A percentile compares a stretch with the other conserved stretches of the same genome.
Evolutionary conservation across 2,888 invertebrate species (phyloP).

Genomic region (Drosophila antonietae): DNA sequence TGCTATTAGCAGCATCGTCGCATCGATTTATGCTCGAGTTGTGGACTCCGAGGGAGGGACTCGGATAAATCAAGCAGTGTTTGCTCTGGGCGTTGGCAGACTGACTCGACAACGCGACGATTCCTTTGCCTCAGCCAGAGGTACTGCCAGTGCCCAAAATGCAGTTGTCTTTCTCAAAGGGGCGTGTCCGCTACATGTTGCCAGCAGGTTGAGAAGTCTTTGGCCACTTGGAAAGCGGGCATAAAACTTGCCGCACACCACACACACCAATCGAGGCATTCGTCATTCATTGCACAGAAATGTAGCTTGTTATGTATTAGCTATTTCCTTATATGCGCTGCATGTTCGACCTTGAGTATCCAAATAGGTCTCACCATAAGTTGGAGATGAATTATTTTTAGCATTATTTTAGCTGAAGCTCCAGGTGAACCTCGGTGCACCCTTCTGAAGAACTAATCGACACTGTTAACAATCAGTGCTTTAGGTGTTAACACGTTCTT

Average conservation of each 20-base stretch:
- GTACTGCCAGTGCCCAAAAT: conserved; percentile 39
- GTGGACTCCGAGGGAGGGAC: conserved; percentile 27
- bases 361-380: neutral
- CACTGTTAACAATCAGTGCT: conserved; percentile 11
- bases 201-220: conserved; percentile 17
- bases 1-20: conserved; percentile 60
- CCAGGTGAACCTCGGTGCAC: neutral
- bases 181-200: conserved; percentile 53
- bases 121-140: conserved; percentile 27
- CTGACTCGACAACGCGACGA: conserved; percentile 46
- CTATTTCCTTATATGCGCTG: conserved; percentile 3
- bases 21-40: conserved; percentile 48
- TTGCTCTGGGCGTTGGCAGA: conserved; percentile 69
- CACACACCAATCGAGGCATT: conserved; percentile 69
- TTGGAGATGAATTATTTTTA: too few relatives aligned
- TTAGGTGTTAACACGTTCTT: conserved; percentile 40
- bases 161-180: conserved; percentile 66
- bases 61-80: conserved; percentile 50
- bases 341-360: conserved; percentile 60
- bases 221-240: conserved; percentile 8
- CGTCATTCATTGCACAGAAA: conserved; percentile 70
- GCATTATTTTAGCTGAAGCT: neutral
- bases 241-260: conserved; percentile 60
- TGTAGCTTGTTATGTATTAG: conserved; percentile 37
- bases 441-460: neutral